Conservation (phyloP, 2,888 invertebrate genomes). For the Cosmopolites sordidus region DNA sequence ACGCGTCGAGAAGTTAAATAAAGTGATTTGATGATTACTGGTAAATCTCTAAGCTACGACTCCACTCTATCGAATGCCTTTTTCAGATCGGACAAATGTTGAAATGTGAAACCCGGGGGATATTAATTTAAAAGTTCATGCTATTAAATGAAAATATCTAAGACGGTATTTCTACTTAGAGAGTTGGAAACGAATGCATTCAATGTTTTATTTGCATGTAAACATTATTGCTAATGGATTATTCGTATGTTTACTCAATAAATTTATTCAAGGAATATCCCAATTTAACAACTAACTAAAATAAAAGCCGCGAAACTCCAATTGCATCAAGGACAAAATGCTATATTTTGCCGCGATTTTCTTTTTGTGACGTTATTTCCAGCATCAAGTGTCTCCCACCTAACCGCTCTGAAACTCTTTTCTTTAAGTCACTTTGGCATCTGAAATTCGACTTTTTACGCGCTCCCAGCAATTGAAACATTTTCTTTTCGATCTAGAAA, state of each 20-base stretch:
- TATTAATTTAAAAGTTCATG: no score
- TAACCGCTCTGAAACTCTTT: background rate
- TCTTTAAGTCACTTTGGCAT: constrained; percentile 5
- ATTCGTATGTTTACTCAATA: background rate
- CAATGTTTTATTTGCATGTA: background rate
- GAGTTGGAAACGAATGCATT: no score
- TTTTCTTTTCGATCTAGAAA: no score
- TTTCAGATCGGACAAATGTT: no score
- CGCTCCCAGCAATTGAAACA: background rate
- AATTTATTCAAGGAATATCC: constrained; percentile 10
- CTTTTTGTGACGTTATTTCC: constrained; percentile 24
- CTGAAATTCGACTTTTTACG: background rate
- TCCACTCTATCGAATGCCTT: no score
- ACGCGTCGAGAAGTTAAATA: no score
- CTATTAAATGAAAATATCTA: no score
- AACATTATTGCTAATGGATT: background rate
- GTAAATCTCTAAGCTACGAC: no score
- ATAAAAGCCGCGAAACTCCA: constrained; percentile 16
- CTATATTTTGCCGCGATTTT: constrained; percentile 23
- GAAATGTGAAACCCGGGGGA: no score
- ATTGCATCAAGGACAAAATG: constrained; percentile 20
- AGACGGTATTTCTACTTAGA: no score
- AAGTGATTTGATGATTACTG: no score
- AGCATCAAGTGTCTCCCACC: constrained; percentile 25
- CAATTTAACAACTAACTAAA: constrained; percentile 13